Base-by-base conservation (phyloP, 2,888 invertebrate genomes). In the Osmoderma eremita region DNA sequence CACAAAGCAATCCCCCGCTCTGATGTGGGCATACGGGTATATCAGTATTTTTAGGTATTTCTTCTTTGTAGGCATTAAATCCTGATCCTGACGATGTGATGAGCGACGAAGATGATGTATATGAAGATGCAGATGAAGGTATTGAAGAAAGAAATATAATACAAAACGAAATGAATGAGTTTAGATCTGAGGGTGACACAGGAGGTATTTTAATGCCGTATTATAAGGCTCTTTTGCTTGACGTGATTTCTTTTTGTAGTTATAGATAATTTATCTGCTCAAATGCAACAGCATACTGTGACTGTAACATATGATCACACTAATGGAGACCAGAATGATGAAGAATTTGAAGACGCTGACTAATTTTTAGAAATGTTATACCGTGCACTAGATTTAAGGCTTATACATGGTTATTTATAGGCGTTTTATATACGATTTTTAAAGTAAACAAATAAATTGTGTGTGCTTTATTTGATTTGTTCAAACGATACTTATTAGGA, bases 21-120 rank as follows among this genome's bases (percentile, higher is more conserved):
- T n/a, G n/a, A n/a, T n/a, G n/a, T n/a, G n/a, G n/a, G n/a, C 13
- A 8, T n/a, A n/a, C n/a, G 12, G 20, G 8, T 8, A n/a, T 5
- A 1, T 12, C 10, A 6, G 5, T 13, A 10, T 2, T 13, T 50
- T 50, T 50, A 15, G 10, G 5, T 36, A 6, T 10, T 5, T 36
- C 36, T 5, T 36, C 22, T 65, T 69, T 70, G 15, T 54, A 80
- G 79, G 79, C 88, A 13, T 83, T 94, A 68, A 91, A 94, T 84
- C 94, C 93, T 2, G 93, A 93, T 80, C 90, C 91, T 10, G 85
- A 86, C 48, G 90, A 91, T 76, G 81, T 81, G 30, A 83, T 84
- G 72, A 84, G 85, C 75, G 82, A 82, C 20, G 83, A 84, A 72
- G 84, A 85, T 74, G 84, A 85, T 70, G 80, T 81, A 67, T 81